A percentile compares a stretch with the other conserved stretches of the same genome.
Evolutionary conservation across 92 coral and sea anemone genomes (phyloP).

Genomic region (Porites divaricata): DNA sequence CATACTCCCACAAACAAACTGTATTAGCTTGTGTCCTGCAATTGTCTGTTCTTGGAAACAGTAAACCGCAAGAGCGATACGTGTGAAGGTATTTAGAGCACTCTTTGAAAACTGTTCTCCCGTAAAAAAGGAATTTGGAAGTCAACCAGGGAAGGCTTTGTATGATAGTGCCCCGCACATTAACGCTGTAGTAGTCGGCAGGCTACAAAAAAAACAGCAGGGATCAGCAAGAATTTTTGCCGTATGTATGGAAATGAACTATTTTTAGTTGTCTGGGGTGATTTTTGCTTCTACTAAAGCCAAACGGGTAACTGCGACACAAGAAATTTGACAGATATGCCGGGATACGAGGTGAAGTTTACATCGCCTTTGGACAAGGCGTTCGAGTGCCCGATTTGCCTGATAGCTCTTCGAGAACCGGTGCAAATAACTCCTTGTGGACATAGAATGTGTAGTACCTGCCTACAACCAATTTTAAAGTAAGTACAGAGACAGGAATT

Average conservation of each 20-base stretch:
- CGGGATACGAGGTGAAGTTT: slow-evolving; percentile 94
- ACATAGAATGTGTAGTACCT: slow-evolving; percentile 93
- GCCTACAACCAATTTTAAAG: slow-evolving; percentile 95
- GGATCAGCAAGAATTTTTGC: background rate
- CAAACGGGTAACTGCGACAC: background rate
- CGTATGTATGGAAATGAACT: slow-evolving; percentile 4
- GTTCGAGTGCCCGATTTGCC: slow-evolving; percentile 96
- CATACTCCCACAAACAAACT: slow-evolving; percentile 19
- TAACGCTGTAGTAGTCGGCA: slow-evolving; percentile 1
- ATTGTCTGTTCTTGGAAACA: background rate
- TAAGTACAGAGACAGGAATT: background rate
- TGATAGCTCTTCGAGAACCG: slow-evolving; percentile 95
- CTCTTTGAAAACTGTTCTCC: slow-evolving; percentile 6
- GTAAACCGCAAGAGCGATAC: background rate
- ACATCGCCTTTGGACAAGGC: slow-evolving; percentile 87
- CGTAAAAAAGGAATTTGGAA: background rate
- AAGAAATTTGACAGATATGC: slow-evolving; percentile 56
- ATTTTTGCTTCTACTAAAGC: background rate
- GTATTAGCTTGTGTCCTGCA: background rate
- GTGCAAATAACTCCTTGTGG: slow-evolving; percentile 99
- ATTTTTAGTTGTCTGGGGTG: background rate
- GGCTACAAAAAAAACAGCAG: background rate
- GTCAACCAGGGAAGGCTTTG: background rate
- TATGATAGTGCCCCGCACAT: background rate
- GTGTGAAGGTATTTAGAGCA: background rate